Evolutionary conservation across 2,888 invertebrate genomes (phyloP), one percentile per base, ranked within the genome.

Genomic region (Apomyelois bistriatella): DNA sequence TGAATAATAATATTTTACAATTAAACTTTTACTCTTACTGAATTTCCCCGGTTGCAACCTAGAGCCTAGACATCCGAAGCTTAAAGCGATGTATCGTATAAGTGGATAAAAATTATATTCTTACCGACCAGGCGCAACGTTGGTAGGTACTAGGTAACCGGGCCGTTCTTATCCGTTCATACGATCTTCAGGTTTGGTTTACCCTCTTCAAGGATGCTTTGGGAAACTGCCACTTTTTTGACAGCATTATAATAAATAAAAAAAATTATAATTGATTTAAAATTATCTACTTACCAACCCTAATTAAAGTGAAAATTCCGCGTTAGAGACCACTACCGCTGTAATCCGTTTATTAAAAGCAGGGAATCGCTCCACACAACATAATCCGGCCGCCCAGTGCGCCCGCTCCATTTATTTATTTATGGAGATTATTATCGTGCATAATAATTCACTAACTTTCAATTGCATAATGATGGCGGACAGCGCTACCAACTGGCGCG

Each of bases 391-490:
- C 73, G 66, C 70, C 71, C 73, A 72, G 66, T 63, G 65, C 53
- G 61, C 53, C 58, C 68, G 71, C 71, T 66, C 71, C 74, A 79
- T 87, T 82, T 86, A 84, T 88, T 87, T 88, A 87, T 88, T 88
- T 88, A 88, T 82, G 78, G 67, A 82, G 82, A 89, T 87, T 86
- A 82, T 86, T 81, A 86, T 87, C 87, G 85, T 85, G 85, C 76
- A 82, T 82, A 82, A 87, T 87, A 87, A 83, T 85, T 87, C 82
- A 84, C 81, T 82, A 82, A 80, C 76, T 79, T 90, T 90, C 90
- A 90, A 90, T 90, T 89, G 90, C 89, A 85, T 90, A 89, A 90
- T 89, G 85, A 86, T 72, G 82, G 83, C 82, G 69, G 85, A 85
- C 85, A 81, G 74, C 69, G 81, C 85, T 86, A 86, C 87, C 74